Base-by-base conservation (phyloP, 1,140 invertebrate genomes). In the Cyrtorhinus lividipennis region DNA sequence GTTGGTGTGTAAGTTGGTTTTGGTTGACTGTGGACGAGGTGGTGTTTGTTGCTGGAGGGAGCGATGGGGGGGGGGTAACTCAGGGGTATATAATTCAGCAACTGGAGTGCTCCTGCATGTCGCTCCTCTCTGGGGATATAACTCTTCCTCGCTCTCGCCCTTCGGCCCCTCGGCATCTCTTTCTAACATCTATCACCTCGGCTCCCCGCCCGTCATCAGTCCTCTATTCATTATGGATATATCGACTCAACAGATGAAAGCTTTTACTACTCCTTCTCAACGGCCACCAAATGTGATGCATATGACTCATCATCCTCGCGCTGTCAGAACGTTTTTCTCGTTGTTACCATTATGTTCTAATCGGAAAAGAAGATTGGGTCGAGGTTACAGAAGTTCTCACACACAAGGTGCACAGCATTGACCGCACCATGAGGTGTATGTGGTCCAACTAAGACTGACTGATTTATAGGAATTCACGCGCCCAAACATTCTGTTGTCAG, bases 141-240 rank as follows among this genome's bases (percentile, higher is more conserved):
- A 38, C 59, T 46, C 59, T 61, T 46, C 25, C 18, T 53, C 48
- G 10, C n/a, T 5, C 8, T 15, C 27, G 26, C 25, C 27, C 44
- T 20, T 13, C 20, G 5, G 8, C 18, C 58, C 20, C 10, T 61
- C 10, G 2, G 13, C 48, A 10, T 22, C 59, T 61, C 44, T 44
- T 44, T 22, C 59, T 20, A 44, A 44, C 18, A 53, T 53, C 48
- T 53, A 53, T 53, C 48, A 53, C 10, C 2, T 10, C n/a, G 53
- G 26, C 38, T 23, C 27, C 38, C 24, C 18, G 48, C 26, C 61
- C 23, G 26, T 26, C 25, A 12, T 24, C 20, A 13, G 12, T 44
- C 30, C 22, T 2, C 61, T 48, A 53, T 62, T 62, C 61, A 62
- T 62, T 62, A 62, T 62, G 61, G 61, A 62, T 62, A 62, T 38